phyloP scores from a whole-genome alignment of 2,113 vertebrate species.

The Pionites leucogaster region DNA sequence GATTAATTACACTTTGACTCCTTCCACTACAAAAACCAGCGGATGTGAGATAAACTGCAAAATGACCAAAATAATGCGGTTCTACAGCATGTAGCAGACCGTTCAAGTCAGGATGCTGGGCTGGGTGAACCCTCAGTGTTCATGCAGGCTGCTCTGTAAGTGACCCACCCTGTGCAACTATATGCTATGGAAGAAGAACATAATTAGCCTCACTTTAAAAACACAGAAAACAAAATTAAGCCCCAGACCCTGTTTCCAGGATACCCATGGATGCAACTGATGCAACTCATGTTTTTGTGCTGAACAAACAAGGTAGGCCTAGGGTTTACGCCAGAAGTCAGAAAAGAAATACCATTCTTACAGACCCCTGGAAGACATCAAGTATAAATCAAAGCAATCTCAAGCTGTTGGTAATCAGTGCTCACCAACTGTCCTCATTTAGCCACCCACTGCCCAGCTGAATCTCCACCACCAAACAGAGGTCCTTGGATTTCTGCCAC shows the following conservation, averaged over 20 bases:
- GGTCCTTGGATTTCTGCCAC: background rate
- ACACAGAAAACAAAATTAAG: background rate
- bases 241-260: background rate
- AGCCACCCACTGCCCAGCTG: background rate
- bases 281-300: background rate
- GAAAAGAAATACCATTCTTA: background rate
- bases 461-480: background rate
- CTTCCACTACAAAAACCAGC: background rate
- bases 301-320: background rate
- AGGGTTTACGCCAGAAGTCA: background rate
- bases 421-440: background rate
- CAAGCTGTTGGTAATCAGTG: background rate
- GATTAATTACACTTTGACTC: background rate
- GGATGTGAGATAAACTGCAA: background rate
- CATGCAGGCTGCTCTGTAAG: fast-evolving
- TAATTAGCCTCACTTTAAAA: background rate
- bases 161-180: background rate
- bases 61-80: background rate
- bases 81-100: background rate
- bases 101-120: background rate
- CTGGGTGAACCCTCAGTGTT: background rate
- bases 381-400: background rate
- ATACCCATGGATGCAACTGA: background rate
- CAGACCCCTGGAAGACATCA: background rate
- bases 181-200: background rate